Percentiles rank a stretch among this genome's conserved stretches.
phyloP scores from a whole-genome alignment of 2,797 vertebrate species.

The Brotogeris chrysoptera region DNA sequence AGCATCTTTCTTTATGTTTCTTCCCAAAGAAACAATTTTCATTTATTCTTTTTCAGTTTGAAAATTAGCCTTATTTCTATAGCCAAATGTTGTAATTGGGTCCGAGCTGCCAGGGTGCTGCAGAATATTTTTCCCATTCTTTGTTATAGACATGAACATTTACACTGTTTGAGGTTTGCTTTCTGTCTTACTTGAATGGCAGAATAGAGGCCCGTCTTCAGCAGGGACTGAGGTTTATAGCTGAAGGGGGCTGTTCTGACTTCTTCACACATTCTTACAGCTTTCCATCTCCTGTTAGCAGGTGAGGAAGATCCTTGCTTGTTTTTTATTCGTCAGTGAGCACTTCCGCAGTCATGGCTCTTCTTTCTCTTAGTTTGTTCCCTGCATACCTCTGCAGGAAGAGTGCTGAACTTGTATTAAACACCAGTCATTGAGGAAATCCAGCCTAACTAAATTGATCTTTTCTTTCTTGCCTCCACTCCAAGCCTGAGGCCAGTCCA shows the following conservation, averaged over 20 bases:
- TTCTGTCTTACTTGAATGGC: neutral
- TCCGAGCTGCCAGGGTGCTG: neutral
- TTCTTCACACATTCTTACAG: neutral
- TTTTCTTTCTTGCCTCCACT: neutral
- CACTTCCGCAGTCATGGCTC: neutral
- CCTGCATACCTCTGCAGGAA: neutral
- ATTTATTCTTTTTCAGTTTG: neutral
- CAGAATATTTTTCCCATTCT: neutral
- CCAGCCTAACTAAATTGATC: neutral
- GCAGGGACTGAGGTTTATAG: neutral
- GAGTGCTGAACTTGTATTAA: neutral
- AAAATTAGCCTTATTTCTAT: neutral
- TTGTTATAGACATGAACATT: neutral
- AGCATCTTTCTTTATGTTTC: neutral
- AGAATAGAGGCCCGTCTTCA: neutral
- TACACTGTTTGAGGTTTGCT: neutral
- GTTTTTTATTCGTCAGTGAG: neutral
- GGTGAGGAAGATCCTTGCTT: neutral
- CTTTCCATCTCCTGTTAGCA: neutral
- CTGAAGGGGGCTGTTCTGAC: neutral
- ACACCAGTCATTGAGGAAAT: neutral
- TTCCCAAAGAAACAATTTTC: neutral
- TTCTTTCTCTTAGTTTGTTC: neutral
- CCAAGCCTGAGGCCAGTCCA: neutral
- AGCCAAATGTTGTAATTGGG: neutral